A percentile compares a stretch with the other conserved stretches of the same genome.
phyloP scores from a whole-genome alignment of 1,140 invertebrate genomes.

The Procambarus virginalis region DNA sequence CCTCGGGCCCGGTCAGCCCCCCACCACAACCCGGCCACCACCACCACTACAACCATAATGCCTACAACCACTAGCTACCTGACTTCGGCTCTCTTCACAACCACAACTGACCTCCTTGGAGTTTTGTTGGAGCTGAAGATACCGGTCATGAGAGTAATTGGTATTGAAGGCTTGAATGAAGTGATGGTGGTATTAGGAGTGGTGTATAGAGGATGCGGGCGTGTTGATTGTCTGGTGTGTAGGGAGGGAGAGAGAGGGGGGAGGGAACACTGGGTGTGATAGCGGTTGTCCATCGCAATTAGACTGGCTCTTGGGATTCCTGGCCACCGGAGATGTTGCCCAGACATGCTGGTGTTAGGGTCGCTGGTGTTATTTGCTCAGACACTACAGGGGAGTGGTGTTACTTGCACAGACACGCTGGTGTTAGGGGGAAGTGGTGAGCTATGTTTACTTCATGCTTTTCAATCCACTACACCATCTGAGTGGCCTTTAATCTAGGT shows the following conservation, averaged over 20 bases:
- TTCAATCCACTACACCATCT: no score
- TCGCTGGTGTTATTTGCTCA: background rate
- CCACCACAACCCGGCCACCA: background rate
- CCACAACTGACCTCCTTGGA: background rate
- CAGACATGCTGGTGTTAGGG: constrained; percentile 23
- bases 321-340: constrained; percentile 22
- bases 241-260: background rate
- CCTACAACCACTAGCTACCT: background rate
- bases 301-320: constrained; percentile 21
- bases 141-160: no score
- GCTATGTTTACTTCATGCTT: no score
- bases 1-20: constrained; percentile 5
- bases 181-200: no score
- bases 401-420: no score
- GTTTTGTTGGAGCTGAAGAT: no score
- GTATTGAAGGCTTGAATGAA: no score
- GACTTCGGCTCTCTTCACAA: background rate
- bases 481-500: no score
- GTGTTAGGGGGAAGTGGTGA: no score
- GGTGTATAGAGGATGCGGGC: constrained; percentile 2
- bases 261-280: constrained; percentile 10
- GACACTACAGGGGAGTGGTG: no score
- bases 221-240: background rate
- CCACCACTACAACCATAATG: background rate
- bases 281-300: constrained; percentile 31